phyloP scores from a whole-genome alignment of 2,797 vertebrate species.

The Catostomus latipinnis region DNA sequence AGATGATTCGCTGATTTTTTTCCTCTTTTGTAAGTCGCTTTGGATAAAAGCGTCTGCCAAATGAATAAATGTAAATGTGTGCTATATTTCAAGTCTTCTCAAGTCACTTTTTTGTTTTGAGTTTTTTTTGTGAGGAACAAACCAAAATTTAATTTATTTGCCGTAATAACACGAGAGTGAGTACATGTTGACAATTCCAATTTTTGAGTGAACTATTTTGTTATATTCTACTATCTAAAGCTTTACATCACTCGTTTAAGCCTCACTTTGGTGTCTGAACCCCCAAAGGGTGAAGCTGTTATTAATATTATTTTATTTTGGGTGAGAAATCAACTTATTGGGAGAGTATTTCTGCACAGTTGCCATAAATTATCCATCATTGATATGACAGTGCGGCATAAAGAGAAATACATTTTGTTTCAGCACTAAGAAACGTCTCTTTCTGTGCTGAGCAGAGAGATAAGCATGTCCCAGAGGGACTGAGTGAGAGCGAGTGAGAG shows the following conservation, averaged over 20 bases:
- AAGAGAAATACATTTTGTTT: slow-evolving; percentile 62
- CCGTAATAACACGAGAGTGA: no score
- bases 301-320: slow-evolving; percentile 44
- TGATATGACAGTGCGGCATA: slow-evolving; percentile 60
- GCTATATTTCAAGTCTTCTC: no score
- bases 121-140: no score
- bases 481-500: slow-evolving; percentile 10
- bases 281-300: slow-evolving; percentile 30
- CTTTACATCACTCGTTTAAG: slow-evolving; percentile 40
- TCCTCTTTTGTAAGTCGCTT: no score
- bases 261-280: slow-evolving; percentile 28
- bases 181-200: no score
- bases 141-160: no score
- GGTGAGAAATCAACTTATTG: slow-evolving; percentile 44
- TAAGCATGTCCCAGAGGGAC: slow-evolving; percentile 57
- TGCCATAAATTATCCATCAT: slow-evolving; percentile 65
- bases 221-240: no score
- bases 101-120: no score
- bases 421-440: slow-evolving; percentile 59
- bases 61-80: no score
- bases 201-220: no score
- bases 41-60: no score
- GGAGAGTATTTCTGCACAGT: slow-evolving; percentile 44
- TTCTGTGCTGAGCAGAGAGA: slow-evolving; percentile 56
- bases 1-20: no score